Base-by-base conservation (phyloP, 2,797 vertebrate genomes). In the Acanthis flammea region DNA sequence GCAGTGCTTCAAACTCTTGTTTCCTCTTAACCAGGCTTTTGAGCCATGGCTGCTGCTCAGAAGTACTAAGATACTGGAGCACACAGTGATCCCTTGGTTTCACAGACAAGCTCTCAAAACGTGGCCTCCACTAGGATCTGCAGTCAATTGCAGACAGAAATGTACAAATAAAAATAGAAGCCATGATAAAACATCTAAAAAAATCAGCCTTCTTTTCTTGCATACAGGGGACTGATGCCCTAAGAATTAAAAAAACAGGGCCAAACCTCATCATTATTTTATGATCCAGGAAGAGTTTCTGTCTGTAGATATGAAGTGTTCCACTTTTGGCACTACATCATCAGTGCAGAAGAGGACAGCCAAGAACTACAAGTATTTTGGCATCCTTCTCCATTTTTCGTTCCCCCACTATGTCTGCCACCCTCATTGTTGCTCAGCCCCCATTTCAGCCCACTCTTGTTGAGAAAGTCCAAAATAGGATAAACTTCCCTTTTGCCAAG, bases 81-180 rank as follows among this genome's bases (percentile, higher is more conserved):
- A 44, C 63, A 37, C 6, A 23, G 39, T 54, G 61, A 79, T 61
- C 12, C n/a, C 47, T 27, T 67, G 45, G 19, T 68, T 96, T 95
- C 81, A 87, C 21, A 89, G 60, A 74, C 4, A 82, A 10, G 12
- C 16, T 80, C 86, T 91, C 73, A 92, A 92, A 95, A 86, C 1
- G 1, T 1, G 6, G 27, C 53, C 82, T 90, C 47, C 58, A 25
- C 60, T 57, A 89, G 41, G 61, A 35, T 58, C 35, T 62, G 54
- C 54, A 62, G 55, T 35, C 31, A 11, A 45, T 0, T 39, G 58
- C 58, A 78, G 63, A 22, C 31, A 92, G 44, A 85, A 71, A 30
- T 12, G 9, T 21, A 73, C 28, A 22, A 86, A 84, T 67, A 75
- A 91, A 95, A 96, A 91, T 30, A 92, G 86, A 93, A 80, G 17